Conservation (phyloP, 2,888 invertebrate species). For the Agrypnus murinus region DNA sequence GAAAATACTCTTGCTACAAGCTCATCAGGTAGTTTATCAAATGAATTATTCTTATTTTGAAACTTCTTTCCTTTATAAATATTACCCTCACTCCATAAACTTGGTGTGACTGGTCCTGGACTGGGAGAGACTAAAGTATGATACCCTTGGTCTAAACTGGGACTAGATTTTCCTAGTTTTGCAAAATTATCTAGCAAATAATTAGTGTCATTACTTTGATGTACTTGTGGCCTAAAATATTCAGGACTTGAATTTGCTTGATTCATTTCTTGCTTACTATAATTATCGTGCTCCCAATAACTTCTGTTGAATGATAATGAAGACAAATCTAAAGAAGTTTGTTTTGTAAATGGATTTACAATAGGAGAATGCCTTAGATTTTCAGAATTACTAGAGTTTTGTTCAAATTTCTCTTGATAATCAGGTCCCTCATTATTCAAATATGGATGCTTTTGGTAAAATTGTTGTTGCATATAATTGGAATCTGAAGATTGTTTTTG, state of each 20-base stretch:
- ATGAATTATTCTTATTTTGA: constrained; percentile 70
- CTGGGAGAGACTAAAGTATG: constrained; percentile 82
- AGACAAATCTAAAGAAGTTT: constrained; percentile 66
- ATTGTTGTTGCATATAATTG: constrained; percentile 61
- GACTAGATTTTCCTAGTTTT: constrained; percentile 74
- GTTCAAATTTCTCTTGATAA: constrained; percentile 54
- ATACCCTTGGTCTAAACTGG: constrained; percentile 87
- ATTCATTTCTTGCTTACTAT: constrained; percentile 61
- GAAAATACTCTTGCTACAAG: constrained; percentile 81
- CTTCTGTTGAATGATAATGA: constrained; percentile 67
- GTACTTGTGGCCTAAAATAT: constrained; percentile 59
- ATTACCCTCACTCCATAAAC: constrained; percentile 68
- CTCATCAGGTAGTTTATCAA: constrained; percentile 80
- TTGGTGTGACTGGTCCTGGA: constrained; percentile 70
- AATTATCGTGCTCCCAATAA: constrained; percentile 68
- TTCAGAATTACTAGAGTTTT: constrained; percentile 44
- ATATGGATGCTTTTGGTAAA: constrained; percentile 61
- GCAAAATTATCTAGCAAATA: constrained; percentile 69
- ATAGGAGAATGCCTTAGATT: constrained; percentile 44
- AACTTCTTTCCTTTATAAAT: constrained; percentile 64
- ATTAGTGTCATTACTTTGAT: constrained; percentile 60
- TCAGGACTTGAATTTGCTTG: constrained; percentile 60
- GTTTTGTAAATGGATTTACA: constrained; percentile 61
- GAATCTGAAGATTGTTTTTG: constrained; percentile 56
- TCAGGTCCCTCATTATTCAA: constrained; percentile 57